Evolutionary conservation across 2,113 vertebrate genomes (phyloP).

Genomic region (Mellivora capensis): DNA sequence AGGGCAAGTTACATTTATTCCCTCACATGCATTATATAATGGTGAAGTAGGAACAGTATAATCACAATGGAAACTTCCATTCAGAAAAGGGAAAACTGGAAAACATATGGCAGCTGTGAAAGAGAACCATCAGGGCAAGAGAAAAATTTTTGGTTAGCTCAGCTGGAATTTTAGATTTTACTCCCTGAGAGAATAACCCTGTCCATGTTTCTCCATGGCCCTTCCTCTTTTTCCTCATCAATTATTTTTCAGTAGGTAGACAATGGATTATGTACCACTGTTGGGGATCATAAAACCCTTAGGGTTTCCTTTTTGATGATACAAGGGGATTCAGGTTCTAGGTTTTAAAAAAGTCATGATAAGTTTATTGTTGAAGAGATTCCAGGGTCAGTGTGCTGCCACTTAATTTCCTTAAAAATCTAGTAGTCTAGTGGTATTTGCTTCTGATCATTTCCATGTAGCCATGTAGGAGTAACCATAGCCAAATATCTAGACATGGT

Average conservation of each 20-base stretch:
- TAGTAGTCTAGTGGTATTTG: neutral
- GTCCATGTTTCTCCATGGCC: no score
- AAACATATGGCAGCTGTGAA: neutral
- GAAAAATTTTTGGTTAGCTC: neutral
- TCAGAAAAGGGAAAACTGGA: neutral
- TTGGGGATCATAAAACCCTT: neutral
- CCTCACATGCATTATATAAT: neutral
- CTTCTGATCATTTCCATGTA: neutral
- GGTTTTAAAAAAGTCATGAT: neutral
- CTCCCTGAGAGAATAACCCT: neutral
- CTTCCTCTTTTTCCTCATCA: neutral
- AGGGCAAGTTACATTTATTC: neutral
- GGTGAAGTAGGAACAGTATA: neutral
- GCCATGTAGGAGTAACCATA: neutral
- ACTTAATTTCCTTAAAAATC: neutral
- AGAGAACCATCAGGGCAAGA: neutral
- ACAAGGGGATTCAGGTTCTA: neutral
- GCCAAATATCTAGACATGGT: neutral
- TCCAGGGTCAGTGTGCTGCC: neutral
- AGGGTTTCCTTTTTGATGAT: neutral
- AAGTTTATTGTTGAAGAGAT: neutral
- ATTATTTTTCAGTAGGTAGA: neutral
- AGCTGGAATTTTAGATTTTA: neutral
- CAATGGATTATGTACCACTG: neutral
- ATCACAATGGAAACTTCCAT: neutral